phyloP scores from a whole-genome alignment of 2,797 vertebrate genomes.

The Anabas testudineus region DNA sequence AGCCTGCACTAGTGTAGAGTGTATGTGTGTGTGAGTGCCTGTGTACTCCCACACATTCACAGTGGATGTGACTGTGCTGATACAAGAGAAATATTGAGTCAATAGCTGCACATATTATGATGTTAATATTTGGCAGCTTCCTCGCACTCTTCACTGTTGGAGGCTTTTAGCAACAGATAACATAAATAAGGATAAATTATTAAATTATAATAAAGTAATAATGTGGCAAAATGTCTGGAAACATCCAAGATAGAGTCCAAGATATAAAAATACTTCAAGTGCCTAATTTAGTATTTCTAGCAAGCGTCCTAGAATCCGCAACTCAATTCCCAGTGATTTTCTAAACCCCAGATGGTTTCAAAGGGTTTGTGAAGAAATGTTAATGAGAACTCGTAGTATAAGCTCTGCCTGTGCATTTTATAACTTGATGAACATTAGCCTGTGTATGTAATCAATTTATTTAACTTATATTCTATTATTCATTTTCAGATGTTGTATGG shows the following conservation, averaged over 20 bases:
- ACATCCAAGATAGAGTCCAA: constrained; percentile 13
- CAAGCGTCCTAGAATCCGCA: too few species aligned
- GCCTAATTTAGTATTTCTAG: too few species aligned
- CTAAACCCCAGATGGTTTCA: too few species aligned
- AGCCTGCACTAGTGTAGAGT: constrained; percentile 17
- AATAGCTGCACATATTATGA: constrained; percentile 39
- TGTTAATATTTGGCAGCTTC: constrained; percentile 42
- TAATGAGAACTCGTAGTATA: too few species aligned
- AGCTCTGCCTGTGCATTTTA: too few species aligned
- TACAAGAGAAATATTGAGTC: constrained; percentile 46
- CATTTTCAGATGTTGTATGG: too few species aligned
- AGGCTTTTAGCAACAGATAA: constrained; percentile 42
- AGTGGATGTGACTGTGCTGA: constrained; percentile 48
- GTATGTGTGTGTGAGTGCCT: constrained; percentile 14
- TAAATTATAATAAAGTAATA: constrained; percentile 50
- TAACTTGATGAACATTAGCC: too few species aligned
- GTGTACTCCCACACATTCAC: constrained; percentile 36
- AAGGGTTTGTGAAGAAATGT: too few species aligned
- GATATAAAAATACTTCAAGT: neutral
- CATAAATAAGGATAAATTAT: constrained; percentile 48
- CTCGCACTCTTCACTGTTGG: constrained; percentile 25
- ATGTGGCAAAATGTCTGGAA: constrained; percentile 27
- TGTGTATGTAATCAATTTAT: too few species aligned
- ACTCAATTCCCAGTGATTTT: too few species aligned
- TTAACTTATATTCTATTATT: too few species aligned